Evolutionary conservation across 2,113 vertebrate genomes (phyloP).

Genomic region (Solenodon paradoxus): DNA sequence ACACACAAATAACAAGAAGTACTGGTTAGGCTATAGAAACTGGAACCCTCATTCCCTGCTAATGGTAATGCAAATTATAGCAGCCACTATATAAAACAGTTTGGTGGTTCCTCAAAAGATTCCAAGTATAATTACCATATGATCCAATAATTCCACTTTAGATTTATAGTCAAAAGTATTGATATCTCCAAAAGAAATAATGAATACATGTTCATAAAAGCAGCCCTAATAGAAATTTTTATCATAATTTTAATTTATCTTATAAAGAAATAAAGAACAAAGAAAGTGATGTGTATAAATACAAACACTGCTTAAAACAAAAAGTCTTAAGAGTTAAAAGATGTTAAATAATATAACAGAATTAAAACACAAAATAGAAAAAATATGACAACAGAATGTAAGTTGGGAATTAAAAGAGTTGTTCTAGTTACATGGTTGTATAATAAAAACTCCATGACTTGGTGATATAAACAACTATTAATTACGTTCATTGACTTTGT

Average conservation of each 20-base stretch:
- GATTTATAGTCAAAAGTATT: background rate
- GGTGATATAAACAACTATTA: background rate
- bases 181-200: no score
- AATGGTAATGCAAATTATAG: background rate
- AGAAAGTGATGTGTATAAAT: background rate
- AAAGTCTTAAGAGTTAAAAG: background rate
- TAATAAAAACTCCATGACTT: background rate
- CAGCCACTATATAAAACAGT: background rate
- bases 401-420: background rate
- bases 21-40: background rate
- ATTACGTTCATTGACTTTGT: background rate
- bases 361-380: background rate
- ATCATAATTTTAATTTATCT: background rate
- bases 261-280: background rate
- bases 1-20: no score
- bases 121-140: background rate
- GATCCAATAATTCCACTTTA: background rate
- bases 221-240: background rate
- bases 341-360: background rate
- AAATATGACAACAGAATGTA: background rate
- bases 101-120: background rate
- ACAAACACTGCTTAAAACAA: background rate
- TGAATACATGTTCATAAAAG: background rate
- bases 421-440: background rate
- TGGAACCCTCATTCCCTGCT: background rate